phyloP scores from a whole-genome alignment of 2,113 vertebrate species.

The Rhadina sibilatrix region DNA sequence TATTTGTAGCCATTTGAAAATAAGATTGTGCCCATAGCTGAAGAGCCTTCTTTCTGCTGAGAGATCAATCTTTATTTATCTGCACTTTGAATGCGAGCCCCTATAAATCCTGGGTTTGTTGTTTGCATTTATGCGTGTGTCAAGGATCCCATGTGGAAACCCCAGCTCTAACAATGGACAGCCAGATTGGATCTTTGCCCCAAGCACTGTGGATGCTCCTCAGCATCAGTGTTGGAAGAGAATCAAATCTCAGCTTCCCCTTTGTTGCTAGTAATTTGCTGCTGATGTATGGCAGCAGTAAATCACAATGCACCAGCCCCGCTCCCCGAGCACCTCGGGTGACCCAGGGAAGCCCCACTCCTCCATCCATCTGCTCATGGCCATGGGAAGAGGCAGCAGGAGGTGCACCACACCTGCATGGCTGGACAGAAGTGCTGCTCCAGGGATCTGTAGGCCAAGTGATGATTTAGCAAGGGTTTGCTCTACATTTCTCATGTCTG shows the following conservation, averaged over 20 bases:
- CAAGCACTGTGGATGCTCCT: not conserved
- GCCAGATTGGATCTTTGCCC: conserved; percentile 38
- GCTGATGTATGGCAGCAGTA: not conserved
- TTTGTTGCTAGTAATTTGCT: not conserved
- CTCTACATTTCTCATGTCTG: not conserved
- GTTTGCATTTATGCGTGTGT: not conserved
- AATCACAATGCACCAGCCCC: not conserved
- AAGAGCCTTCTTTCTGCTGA: not conserved
- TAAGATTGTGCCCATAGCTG: not conserved
- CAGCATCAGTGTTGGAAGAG: not conserved
- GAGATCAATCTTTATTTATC: not conserved
- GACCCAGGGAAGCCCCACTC: not conserved
- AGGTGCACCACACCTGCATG: not conserved
- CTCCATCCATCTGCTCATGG: not conserved
- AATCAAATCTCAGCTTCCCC: not conserved
- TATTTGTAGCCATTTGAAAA: conserved; percentile 9
- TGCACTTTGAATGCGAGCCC: not conserved
- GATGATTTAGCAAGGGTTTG: not conserved
- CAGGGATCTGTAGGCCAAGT: not conserved
- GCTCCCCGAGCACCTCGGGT: not conserved
- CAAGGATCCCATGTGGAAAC: not conserved
- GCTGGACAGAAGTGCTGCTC: not conserved
- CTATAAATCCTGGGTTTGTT: not conserved
- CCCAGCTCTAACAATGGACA: not conserved
- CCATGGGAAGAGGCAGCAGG: not conserved